phyloP scores from a whole-genome alignment of 2,113 vertebrate species.

The Sebastes schlegelii region DNA sequence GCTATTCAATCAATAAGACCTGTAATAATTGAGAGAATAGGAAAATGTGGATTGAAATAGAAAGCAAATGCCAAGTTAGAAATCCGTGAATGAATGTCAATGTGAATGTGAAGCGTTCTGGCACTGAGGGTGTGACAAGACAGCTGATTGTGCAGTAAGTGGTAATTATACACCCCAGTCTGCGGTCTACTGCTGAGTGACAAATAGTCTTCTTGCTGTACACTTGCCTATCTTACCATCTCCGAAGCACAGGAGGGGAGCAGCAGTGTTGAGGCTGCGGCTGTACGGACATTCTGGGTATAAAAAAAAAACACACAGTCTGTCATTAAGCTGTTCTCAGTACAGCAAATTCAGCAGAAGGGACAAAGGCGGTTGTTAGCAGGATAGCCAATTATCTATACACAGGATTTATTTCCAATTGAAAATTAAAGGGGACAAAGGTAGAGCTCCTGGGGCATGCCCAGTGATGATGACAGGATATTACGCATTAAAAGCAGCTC shows the following conservation, averaged over 20 bases:
- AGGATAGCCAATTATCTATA: slow-evolving; percentile 30
- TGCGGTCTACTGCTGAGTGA: slow-evolving; percentile 70
- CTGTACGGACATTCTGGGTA: slow-evolving; percentile 14
- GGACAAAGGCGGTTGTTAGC: slow-evolving; percentile 48
- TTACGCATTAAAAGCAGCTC: slow-evolving; percentile 24
- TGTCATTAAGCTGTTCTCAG: slow-evolving; percentile 62
- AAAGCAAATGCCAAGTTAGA: slow-evolving; percentile 26
- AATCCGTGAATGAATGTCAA: slow-evolving; percentile 39
- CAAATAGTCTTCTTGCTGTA: slow-evolving; percentile 63
- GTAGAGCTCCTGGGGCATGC: background rate
- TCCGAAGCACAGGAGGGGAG: slow-evolving; percentile 45
- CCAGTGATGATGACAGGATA: slow-evolving; percentile 39
- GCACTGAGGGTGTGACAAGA: slow-evolving; percentile 64
- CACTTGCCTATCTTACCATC: slow-evolving; percentile 59
- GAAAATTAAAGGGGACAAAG: slow-evolving; percentile 58
- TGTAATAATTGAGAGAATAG: slow-evolving; percentile 20
- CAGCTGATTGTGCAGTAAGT: slow-evolving; percentile 76
- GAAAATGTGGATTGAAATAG: slow-evolving; percentile 10
- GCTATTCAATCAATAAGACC: slow-evolving; percentile 32
- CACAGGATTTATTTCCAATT: slow-evolving; percentile 42
- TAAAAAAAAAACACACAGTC: slow-evolving; percentile 6
- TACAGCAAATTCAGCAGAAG: slow-evolving; percentile 31
- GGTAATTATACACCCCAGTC: slow-evolving; percentile 76
- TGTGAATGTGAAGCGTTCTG: slow-evolving; percentile 51
- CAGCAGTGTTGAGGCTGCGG: slow-evolving; percentile 29